Evolutionary conservation across 2,113 vertebrate species (phyloP).

Genomic region (Nesoenas mayeri): DNA sequence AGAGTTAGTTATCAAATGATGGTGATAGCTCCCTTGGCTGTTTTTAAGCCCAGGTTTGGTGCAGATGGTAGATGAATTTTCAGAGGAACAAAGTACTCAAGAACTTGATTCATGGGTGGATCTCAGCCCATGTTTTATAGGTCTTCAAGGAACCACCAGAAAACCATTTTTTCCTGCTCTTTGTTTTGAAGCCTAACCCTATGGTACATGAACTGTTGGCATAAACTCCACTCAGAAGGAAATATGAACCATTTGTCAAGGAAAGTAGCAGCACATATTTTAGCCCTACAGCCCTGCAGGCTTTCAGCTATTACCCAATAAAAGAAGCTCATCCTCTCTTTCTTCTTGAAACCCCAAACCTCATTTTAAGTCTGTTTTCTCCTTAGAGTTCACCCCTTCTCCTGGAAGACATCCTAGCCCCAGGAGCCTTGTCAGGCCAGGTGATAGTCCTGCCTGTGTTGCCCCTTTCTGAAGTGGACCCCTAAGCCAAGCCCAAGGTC

Average conservation of each 20-base stretch:
- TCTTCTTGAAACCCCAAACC: not conserved
- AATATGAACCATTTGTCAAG: conserved; percentile 42
- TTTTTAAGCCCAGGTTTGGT: not conserved
- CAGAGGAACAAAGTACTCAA: not conserved
- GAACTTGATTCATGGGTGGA: conserved; percentile 17
- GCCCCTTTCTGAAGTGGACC: not conserved
- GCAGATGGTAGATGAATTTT: conserved; percentile 23
- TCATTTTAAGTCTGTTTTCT: not conserved
- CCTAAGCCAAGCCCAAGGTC: not conserved
- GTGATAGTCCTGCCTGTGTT: accelerated
- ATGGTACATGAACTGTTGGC: not conserved
- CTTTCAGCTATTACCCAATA: conserved; percentile 20
- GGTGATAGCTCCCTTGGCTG: not conserved
- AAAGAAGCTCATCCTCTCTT: not conserved
- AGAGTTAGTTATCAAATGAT: not conserved
- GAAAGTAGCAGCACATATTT: not conserved
- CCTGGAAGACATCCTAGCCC: not conserved
- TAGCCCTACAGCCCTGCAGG: not conserved
- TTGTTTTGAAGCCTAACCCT: conserved; percentile 20
- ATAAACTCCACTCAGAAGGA: not conserved
- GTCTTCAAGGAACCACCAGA: conserved; percentile 17
- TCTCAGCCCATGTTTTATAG: conserved; percentile 19
- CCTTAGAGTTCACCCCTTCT: not conserved
- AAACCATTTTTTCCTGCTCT: not conserved
- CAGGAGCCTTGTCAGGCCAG: not conserved